Conservation (phyloP, 2,888 invertebrate genomes). For the Periphyllus acericola region DNA sequence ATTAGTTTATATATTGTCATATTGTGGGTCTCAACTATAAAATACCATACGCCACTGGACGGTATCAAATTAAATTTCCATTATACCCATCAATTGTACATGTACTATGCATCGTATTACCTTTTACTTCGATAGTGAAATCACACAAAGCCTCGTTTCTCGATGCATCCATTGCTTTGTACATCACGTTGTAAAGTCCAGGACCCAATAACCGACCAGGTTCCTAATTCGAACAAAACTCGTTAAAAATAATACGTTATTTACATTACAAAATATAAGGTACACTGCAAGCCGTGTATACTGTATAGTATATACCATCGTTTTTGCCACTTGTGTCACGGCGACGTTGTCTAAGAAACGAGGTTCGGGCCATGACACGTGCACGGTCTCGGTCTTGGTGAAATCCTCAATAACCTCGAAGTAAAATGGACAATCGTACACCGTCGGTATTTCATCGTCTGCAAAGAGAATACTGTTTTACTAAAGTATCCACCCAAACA, state of each 20-base stretch:
- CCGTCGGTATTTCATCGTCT: constrained; percentile 40
- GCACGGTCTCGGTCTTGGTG: neutral
- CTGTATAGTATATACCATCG: too few relatives aligned
- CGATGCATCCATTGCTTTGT: constrained; percentile 27
- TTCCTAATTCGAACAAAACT: neutral
- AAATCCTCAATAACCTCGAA: constrained; percentile 35
- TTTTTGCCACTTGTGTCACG: constrained; percentile 19
- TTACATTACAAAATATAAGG: too few relatives aligned
- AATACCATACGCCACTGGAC: too few relatives aligned
- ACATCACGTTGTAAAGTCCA: constrained; percentile 13
- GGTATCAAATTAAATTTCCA: too few relatives aligned
- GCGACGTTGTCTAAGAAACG: constrained; percentile 10
- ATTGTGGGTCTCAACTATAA: too few relatives aligned
- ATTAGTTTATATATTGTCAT: too few relatives aligned
- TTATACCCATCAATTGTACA: neutral
- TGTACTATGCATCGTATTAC: neutral
- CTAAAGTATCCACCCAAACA: neutral
- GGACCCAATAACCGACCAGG: constrained; percentile 14
- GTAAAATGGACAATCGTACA: constrained; percentile 27
- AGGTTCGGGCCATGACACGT: constrained; percentile 49
- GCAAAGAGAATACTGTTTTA: neutral
- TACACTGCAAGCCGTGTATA: too few relatives aligned
- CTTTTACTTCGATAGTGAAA: constrained; percentile 46
- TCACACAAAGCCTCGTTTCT: constrained; percentile 34
- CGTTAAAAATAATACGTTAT: neutral